These are phyloP conservation scores for Battus philenor DNA, from an alignment of 1,140 invertebrate species.

Conservation along the genomic window DNA sequence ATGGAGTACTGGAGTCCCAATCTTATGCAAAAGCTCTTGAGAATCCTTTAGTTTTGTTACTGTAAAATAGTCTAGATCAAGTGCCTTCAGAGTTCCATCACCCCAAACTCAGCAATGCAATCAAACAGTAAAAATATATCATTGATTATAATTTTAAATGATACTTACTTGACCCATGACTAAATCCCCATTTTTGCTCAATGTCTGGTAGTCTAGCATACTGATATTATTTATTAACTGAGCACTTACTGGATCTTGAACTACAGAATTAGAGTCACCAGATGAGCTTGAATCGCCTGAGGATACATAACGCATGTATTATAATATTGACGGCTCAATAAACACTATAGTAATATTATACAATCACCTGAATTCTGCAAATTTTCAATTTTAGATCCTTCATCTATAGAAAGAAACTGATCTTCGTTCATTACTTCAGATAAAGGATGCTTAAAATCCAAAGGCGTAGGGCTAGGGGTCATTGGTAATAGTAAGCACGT, in stretches of 20 bases:
- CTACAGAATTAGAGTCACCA: conserved; percentile 62
- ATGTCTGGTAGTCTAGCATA: conserved; percentile 72
- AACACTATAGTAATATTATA: neutral
- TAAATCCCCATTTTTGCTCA: conserved; percentile 68
- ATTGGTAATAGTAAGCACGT: conserved; percentile 53
- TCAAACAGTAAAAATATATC: conserved; percentile 2
- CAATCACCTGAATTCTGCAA: conserved; percentile 40
- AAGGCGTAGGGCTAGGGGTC: conserved; percentile 59
- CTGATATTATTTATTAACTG: conserved; percentile 74
- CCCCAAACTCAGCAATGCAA: too few relatives aligned
- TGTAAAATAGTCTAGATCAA: too few relatives aligned
- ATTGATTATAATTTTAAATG: conserved; percentile 2
- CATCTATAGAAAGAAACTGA: conserved; percentile 45
- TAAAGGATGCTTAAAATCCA: conserved; percentile 63
- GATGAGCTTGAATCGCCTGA: conserved; percentile 68
- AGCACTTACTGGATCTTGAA: conserved; percentile 70
- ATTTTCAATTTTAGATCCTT: conserved; percentile 39
- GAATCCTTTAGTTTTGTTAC: too few relatives aligned
- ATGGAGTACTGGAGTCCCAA: too few relatives aligned
- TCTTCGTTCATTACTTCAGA: conserved; percentile 58
- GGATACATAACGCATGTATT: conserved; percentile 7
- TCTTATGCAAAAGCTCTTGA: too few relatives aligned
- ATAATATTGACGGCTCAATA: too few relatives aligned
- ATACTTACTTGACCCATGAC: conserved; percentile 52
- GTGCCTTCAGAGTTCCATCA: too few relatives aligned